Base-by-base conservation (phyloP, 1,140 invertebrate species). In the Eumeta japonica region DNA sequence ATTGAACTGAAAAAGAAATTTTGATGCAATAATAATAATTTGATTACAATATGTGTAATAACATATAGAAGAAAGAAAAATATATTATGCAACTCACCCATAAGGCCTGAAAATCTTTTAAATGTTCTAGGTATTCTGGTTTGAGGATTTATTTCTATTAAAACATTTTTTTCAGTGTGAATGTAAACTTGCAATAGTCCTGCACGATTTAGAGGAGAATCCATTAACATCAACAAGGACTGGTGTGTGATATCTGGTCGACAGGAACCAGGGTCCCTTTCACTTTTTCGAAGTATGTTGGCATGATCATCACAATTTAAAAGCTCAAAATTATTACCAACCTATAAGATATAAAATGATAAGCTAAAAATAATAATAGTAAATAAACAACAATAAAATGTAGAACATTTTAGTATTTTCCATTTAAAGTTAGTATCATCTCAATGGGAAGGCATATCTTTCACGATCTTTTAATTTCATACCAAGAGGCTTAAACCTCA, bases 71-170 rank as follows among this genome's bases (percentile, higher is more conserved):
- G 10, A n/a, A 3, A 9, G 10, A 2, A 20, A 24, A 16, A 13
- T 20, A 4, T 18, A 36, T 35, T 9, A 35, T 16, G 33, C 10
- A 12, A 57, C 72, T 74, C 81, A 95, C 93, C 93, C 87, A 99
- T 98, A 11, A 99, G 75, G 28, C 95, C 96, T 59, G 94, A 93
- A 83, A 99, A 99, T 61, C 97, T 81, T 62, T 98, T 97, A 62
- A 96, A 99, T 10, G 97, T 99, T 54, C 97, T 82, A 1, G 97
- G 97, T 62, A 99, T 97, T 59, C 97, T 85, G 5, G 95, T 99
- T 73, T 98, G 95, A 29, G 97, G 96, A 78, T 97, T 95, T 14
- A 99, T 86, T 86, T 99, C 94, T 56, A 99, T 98, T 0, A 99
- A 76, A 28, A 98, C 94, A 84, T 98, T 98, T 61, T 92, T 90